Percentiles rank a stretch among this genome's conserved stretches.
Evolutionary conservation across 2,113 vertebrate species (phyloP).

Genomic region (Tyto alba): DNA sequence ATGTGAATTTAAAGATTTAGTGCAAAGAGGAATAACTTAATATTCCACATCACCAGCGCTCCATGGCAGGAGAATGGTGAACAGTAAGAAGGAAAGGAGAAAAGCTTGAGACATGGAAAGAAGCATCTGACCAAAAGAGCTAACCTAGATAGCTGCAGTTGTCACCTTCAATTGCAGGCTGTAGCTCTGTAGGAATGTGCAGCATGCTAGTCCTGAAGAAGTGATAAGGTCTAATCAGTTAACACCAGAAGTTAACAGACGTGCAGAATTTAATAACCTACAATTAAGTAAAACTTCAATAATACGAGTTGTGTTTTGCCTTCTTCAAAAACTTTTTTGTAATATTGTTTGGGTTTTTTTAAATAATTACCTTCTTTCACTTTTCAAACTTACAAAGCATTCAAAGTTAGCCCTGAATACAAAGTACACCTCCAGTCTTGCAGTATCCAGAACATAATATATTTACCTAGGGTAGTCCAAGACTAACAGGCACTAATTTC

Average conservation of each 20-base stretch:
- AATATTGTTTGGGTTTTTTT: rapidly evolving
- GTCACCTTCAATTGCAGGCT: not conserved
- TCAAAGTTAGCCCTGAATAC: not conserved
- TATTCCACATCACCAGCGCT: not conserved
- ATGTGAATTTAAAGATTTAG: not conserved
- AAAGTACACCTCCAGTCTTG: not conserved
- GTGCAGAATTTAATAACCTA: not conserved
- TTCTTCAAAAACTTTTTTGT: not conserved
- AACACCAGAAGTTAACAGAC: not conserved
- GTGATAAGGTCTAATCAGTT: not conserved
- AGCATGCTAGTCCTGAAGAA: not conserved
- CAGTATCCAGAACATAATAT: not conserved
- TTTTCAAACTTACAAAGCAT: not conserved
- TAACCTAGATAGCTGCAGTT: constrained; percentile 29
- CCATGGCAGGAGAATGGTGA: not conserved
- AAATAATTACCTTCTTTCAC: not conserved
- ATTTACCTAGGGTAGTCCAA: not conserved
- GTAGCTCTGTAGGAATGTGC: not conserved
- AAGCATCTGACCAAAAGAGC: not conserved
- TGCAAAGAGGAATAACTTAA: not conserved
- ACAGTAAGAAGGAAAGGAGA: not conserved
- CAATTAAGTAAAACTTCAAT: not conserved
- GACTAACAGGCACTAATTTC: not conserved
- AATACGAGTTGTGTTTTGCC: not conserved
- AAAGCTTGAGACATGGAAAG: not conserved